These are phyloP conservation scores for Altica lythri DNA, from an alignment of 2,888 invertebrate species.

Conservation along the genomic window DNA sequence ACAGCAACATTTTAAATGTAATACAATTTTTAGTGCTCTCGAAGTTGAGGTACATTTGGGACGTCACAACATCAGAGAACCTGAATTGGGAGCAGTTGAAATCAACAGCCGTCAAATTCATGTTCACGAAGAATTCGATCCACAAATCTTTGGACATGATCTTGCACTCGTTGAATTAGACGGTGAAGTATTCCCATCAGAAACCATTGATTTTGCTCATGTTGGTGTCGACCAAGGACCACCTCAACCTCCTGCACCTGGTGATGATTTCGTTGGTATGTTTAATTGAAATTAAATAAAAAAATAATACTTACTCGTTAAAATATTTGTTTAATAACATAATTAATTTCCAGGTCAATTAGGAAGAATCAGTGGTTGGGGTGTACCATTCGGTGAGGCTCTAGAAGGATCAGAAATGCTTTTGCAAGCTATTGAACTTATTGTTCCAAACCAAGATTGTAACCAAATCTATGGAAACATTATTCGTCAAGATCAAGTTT, in stretches of 20 bases:
- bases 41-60: neutral
- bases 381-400: conserved; percentile 25
- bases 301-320: neutral
- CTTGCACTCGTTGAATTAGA: neutral
- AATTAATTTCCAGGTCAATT: conserved; percentile 19
- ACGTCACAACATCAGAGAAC: neutral
- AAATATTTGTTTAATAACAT: neutral
- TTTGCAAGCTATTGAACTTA: too few species aligned
- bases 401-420: conserved; percentile 17
- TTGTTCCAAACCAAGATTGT: conserved; percentile 30
- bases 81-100: neutral
- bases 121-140: neutral
- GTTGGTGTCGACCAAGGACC: too few species aligned
- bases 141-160: neutral
- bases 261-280: neutral
- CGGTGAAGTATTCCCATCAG: neutral
- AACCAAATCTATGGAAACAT: conserved; percentile 15
- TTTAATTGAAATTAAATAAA: neutral
- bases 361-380: conserved; percentile 37
- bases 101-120: neutral
- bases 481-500: conserved; percentile 20
- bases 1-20: too few species aligned
- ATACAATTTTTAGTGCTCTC: neutral
- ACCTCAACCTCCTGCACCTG: neutral
- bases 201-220: neutral